phyloP scores from a whole-genome alignment of 2,113 vertebrate species.

The Microtus richardsoni region DNA sequence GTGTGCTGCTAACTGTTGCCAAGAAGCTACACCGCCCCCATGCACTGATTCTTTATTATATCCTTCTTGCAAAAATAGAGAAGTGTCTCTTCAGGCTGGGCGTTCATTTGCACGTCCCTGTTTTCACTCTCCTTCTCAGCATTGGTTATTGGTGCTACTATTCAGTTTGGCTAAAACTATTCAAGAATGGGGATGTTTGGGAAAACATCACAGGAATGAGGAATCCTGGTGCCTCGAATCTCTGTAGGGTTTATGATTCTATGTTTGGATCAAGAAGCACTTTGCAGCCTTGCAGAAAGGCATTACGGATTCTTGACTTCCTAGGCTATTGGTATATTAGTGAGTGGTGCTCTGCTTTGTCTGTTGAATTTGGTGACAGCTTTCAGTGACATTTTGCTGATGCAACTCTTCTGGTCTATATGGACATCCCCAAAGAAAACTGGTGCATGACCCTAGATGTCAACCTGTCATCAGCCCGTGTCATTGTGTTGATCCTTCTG shows the following conservation, averaged over 20 bases:
- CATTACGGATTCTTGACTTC: not conserved
- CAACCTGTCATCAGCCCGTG: conserved; percentile 68
- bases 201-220: conserved; percentile 7
- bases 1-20: not conserved
- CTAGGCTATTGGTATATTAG: not conserved
- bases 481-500: conserved; percentile 43
- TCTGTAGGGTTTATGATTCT: not conserved
- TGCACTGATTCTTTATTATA: not conserved
- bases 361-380: conserved; percentile 69
- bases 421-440: conserved; percentile 67
- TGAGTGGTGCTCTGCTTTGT: not conserved
- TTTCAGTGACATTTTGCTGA: conserved; percentile 71
- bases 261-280: conserved; percentile 24
- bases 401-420: conserved; percentile 45
- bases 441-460: conserved; percentile 71
- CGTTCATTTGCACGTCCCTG: not conserved
- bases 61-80: not conserved
- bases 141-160: not conserved
- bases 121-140: not conserved
- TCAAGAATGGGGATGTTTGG: not conserved
- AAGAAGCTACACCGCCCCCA: not conserved
- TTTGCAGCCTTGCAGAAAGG: conserved; percentile 18
- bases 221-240: not conserved
- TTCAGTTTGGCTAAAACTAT: not conserved
- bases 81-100: not conserved